A percentile compares a stretch with the other conserved stretches of the same genome.
Evolutionary conservation across 2,113 vertebrate genomes (phyloP).

Genomic region (Axis porcinus): DNA sequence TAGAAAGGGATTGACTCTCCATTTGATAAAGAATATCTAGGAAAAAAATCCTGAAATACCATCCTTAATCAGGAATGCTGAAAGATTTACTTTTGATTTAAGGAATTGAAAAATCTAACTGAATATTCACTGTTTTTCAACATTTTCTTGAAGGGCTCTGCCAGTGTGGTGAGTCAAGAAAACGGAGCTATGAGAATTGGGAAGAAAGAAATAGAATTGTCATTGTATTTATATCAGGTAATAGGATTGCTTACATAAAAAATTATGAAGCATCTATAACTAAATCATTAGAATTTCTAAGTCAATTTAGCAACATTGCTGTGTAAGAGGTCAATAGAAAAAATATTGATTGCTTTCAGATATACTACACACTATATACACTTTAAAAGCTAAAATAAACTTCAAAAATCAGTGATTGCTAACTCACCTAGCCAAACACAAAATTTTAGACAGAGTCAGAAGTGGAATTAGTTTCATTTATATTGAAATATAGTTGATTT

Average conservation of each 20-base stretch:
- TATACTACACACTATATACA: neutral
- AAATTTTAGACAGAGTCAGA: neutral
- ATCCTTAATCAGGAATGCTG: neutral
- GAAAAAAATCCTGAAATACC: neutral
- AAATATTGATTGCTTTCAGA: neutral
- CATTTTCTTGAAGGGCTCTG: neutral
- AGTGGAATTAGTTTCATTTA: neutral
- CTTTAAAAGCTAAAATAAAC: neutral
- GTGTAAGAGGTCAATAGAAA: neutral
- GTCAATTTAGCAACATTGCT: neutral
- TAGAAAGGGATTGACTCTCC: neutral
- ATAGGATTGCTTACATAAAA: neutral
- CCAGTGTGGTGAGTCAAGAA: neutral
- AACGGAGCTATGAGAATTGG: neutral
- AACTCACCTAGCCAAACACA: neutral
- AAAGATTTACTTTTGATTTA: neutral
- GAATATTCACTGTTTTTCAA: neutral
- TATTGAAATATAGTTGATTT: neutral
- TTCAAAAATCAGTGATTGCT: neutral
- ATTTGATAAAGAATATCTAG: neutral
- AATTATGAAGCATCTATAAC: neutral
- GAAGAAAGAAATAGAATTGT: neutral
- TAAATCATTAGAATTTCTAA: slow-evolving; percentile 3
- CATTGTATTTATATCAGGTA: neutral
- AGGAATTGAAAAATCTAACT: neutral